phyloP scores from a whole-genome alignment of 1,140 invertebrate genomes.

The Pseudomyrmex flavicornis region DNA sequence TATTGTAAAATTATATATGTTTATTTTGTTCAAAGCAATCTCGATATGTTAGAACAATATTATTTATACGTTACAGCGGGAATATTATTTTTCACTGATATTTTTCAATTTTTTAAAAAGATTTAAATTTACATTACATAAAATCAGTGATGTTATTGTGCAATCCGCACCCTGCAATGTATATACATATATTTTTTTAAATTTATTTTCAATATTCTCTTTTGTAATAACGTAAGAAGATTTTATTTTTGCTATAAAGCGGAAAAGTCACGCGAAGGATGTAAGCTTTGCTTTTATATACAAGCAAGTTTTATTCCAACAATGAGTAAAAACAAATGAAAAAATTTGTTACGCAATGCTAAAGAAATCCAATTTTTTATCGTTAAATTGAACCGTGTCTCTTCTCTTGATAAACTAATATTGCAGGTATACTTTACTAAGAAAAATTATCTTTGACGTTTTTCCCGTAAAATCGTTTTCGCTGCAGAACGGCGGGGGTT shows the following conservation, averaged over 20 bases:
- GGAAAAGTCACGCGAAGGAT: too few relatives aligned
- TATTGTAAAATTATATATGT: not conserved
- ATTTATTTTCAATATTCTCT: too few relatives aligned
- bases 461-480: not conserved
- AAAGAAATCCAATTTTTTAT: too few relatives aligned
- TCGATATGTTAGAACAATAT: not conserved
- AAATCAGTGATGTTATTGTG: conserved; percentile 4
- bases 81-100: not conserved
- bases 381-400: too few relatives aligned
- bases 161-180: not conserved
- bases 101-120: not conserved
- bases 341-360: too few relatives aligned
- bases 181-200: not conserved
- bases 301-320: too few relatives aligned
- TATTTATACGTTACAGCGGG: not conserved
- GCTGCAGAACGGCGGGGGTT: too few relatives aligned
- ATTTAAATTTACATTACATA: not conserved
- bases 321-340: too few relatives aligned
- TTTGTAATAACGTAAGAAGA: too few relatives aligned
- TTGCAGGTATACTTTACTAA: not conserved
- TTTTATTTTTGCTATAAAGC: too few relatives aligned
- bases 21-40: not conserved
- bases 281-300: too few relatives aligned
- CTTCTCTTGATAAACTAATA: too few relatives aligned
- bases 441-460: not conserved